A percentile compares a stretch with the other conserved stretches of the same genome.
Conservation (phyloP, 1,140 invertebrate species). For the Cecropterus lyciades region DNA sequence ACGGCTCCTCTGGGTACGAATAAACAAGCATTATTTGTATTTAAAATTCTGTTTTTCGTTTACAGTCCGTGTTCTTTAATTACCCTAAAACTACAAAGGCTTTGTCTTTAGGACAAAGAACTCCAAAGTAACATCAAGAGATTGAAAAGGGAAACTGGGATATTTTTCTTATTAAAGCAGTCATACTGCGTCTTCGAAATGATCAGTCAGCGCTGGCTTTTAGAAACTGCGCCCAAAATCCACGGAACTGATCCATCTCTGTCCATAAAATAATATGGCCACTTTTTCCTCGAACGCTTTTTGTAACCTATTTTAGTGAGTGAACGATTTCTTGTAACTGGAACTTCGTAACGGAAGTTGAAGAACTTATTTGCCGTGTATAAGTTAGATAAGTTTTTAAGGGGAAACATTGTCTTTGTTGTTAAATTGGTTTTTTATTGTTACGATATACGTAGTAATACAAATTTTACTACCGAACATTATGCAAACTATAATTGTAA, state of each 20-base stretch:
- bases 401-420: neutral
- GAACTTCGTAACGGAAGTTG: neutral
- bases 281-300: constrained; percentile 9
- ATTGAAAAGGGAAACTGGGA: neutral
- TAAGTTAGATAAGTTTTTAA: neutral
- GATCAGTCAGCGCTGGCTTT: neutral
- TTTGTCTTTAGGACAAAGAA: neutral
- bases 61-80: neutral
- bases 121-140: neutral
- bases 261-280: constrained; percentile 18
- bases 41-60: neutral
- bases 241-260: constrained; percentile 6
- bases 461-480: too few relatives aligned
- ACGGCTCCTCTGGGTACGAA: neutral
- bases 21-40: too few relatives aligned
- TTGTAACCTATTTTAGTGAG: neutral
- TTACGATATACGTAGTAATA: too few relatives aligned
- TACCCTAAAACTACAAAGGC: neutral
- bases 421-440: neutral
- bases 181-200: neutral
- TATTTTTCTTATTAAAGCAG: too few relatives aligned
- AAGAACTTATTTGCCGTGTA: neutral
- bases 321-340: constrained; percentile 3
- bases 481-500: too few relatives aligned
- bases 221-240: neutral